Conservation (phyloP, 2,888 invertebrate species). For the Sarcophaga caerulescens region DNA sequence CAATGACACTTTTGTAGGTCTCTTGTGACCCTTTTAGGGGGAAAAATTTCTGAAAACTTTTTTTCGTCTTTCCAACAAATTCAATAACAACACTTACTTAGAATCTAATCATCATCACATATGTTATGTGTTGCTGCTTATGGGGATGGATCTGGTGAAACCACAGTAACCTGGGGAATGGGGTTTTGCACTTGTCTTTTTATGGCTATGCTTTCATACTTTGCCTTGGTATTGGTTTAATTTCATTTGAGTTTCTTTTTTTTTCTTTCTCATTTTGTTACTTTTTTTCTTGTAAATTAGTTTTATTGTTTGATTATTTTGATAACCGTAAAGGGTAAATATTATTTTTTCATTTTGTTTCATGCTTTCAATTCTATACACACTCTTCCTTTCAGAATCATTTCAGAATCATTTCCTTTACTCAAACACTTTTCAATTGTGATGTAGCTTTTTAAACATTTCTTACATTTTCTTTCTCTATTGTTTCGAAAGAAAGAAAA, state of each 20-base stretch:
- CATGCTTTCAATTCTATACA: slow-evolving; percentile 11
- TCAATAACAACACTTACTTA: too few species aligned
- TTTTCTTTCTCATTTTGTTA: background rate
- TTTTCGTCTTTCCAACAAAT: too few species aligned
- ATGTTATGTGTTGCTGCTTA: too few species aligned
- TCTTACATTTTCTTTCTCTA: background rate
- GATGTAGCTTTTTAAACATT: background rate
- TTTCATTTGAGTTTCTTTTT: too few species aligned
- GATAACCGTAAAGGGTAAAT: slow-evolving; percentile 55
- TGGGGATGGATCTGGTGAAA: too few species aligned
- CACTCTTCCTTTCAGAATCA: background rate
- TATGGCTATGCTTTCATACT: too few species aligned
- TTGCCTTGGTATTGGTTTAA: too few species aligned
- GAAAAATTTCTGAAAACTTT: too few species aligned
- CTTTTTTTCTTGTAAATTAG: slow-evolving; percentile 28
- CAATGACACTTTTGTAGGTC: background rate
- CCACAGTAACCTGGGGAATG: too few species aligned
- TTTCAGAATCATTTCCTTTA: slow-evolving; percentile 21
- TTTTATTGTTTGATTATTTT: slow-evolving; percentile 55
- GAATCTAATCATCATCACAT: too few species aligned
- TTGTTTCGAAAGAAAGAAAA: slow-evolving; percentile 14
- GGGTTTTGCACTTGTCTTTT: too few species aligned
- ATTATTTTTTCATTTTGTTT: slow-evolving; percentile 30
- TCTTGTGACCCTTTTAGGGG: background rate
- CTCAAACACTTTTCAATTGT: background rate